phyloP scores from a whole-genome alignment of 2,797 vertebrate genomes.

The Limnodromus scolopaceus region DNA sequence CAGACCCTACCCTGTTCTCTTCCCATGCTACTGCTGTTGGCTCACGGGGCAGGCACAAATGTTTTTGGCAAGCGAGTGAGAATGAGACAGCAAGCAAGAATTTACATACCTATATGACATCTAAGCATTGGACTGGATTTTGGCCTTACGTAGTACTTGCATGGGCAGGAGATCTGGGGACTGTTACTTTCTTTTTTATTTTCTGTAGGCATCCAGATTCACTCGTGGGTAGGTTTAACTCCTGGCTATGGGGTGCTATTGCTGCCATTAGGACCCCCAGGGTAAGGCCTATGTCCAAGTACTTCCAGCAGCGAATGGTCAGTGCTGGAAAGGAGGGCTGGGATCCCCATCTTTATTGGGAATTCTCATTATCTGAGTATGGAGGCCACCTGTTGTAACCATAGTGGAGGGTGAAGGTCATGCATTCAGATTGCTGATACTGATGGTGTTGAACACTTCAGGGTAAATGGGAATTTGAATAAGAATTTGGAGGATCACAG shows the following conservation, averaged over 20 bases:
- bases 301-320: neutral
- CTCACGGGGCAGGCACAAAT: neutral
- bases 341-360: neutral
- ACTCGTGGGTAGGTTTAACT: neutral
- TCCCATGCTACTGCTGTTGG: neutral
- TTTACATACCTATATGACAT: neutral
- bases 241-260: neutral
- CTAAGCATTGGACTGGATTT: neutral
- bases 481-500: neutral
- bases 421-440: neutral
- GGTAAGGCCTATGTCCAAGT: neutral
- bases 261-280: neutral
- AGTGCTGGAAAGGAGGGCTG: neutral
- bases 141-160: neutral
- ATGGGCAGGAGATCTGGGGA: neutral
- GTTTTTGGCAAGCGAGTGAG: neutral
- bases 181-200: neutral
- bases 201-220: neutral
- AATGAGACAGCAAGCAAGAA: neutral
- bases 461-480: neutral
- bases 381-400: neutral
- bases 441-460: neutral
- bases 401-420: neutral
- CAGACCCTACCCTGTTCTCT: neutral
- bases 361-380: neutral